Percentiles rank a stretch among this genome's conserved stretches.
Conservation (phyloP, 2,888 invertebrate species). For the Meiosimyza decipiens region DNA sequence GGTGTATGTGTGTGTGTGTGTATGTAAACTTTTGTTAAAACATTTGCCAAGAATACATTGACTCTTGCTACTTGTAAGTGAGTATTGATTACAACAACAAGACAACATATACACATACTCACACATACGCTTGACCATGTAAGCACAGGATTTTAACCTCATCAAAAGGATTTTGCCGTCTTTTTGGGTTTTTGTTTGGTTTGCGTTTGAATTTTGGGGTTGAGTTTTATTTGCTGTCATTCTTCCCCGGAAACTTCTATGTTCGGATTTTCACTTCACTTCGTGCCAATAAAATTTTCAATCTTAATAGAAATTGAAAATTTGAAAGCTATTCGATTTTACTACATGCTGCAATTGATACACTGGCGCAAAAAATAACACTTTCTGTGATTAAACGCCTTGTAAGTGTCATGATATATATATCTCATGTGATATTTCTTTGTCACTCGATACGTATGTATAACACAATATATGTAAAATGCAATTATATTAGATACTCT, state of each 20-base stretch:
- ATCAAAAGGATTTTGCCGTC: slow-evolving; percentile 36
- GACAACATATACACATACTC: background rate
- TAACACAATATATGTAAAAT: too few relatives aligned
- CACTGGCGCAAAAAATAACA: too few relatives aligned
- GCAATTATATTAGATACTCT: too few relatives aligned
- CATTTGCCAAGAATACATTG: slow-evolving; percentile 22
- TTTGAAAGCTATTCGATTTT: too few relatives aligned
- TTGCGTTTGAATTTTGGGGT: background rate
- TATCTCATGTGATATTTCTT: too few relatives aligned
- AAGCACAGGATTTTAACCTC: slow-evolving; percentile 28
- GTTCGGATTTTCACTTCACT: too few relatives aligned
- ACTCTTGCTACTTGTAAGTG: slow-evolving; percentile 4
- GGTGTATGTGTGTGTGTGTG: background rate
- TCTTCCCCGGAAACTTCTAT: background rate
- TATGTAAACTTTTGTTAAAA: slow-evolving; percentile 20
- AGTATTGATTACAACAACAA: slow-evolving; percentile 13
- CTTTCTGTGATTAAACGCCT: too few relatives aligned
- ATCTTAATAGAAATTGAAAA: too few relatives aligned
- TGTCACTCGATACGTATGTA: too few relatives aligned
- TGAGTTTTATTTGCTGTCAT: slow-evolving; percentile 2
- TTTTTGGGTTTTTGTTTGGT: slow-evolving; percentile 19
- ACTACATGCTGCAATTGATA: too few relatives aligned
- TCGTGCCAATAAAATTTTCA: too few relatives aligned
- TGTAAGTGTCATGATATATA: too few relatives aligned
- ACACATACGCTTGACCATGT: slow-evolving; percentile 24